Percentiles rank a stretch among this genome's conserved stretches.
phyloP scores from a whole-genome alignment of 2,888 invertebrate genomes.

The Lordiphosa fenestrarum region DNA sequence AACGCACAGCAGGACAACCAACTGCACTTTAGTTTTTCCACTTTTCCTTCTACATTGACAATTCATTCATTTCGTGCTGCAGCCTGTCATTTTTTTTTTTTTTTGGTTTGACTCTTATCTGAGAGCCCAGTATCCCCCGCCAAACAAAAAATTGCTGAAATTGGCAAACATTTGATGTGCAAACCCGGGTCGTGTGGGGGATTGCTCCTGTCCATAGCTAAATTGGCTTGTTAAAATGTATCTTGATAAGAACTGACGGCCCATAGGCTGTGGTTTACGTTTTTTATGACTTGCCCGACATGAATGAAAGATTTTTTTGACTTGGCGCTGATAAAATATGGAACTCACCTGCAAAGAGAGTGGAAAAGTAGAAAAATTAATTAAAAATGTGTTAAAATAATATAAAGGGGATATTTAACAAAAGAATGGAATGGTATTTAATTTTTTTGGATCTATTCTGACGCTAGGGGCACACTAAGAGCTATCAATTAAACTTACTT shows the following conservation, averaged over 20 bases:
- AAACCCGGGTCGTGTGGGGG: neutral
- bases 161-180: constrained; percentile 50
- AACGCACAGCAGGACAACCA: constrained; percentile 40
- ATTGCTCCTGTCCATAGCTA: constrained; percentile 30
- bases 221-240: constrained; percentile 53
- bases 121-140: constrained; percentile 4
- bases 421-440: neutral
- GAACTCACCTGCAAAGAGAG: constrained; percentile 56
- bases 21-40: constrained; percentile 33
- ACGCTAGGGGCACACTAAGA: too few species aligned
- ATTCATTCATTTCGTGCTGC: constrained; percentile 49
- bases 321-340: constrained; percentile 13
- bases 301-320: constrained; percentile 1
- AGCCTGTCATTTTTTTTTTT: constrained; percentile 47
- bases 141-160: constrained; percentile 21
- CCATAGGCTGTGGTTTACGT: constrained; percentile 45
- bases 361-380: constrained; percentile 20
- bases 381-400: constrained; percentile 14
- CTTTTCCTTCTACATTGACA: constrained; percentile 41
- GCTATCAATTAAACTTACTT: too few species aligned
- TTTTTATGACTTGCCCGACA: constrained; percentile 21
- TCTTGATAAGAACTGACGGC: constrained; percentile 51
- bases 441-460: neutral
- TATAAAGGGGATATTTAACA: neutral
- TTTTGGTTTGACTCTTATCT: constrained; percentile 40